These are phyloP conservation scores for Hermatobates lingyangjiaoensis DNA, from an alignment of 1,140 invertebrate species.

Conservation along the genomic window DNA sequence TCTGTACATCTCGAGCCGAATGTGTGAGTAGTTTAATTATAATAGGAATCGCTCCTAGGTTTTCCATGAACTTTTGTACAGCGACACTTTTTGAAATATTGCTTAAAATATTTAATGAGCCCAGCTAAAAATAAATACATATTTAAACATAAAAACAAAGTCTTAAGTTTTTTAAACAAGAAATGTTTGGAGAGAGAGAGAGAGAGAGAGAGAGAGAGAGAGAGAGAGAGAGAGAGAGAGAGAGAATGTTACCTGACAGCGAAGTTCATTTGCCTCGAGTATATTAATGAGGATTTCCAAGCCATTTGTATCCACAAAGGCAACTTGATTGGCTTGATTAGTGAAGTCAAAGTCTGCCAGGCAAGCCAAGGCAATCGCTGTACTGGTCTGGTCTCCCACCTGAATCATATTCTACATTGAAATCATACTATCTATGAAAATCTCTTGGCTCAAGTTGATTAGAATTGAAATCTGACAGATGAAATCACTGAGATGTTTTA, in stretches of 20 bases:
- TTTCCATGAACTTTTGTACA: conserved; percentile 60
- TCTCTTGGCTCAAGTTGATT: no score
- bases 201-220: no score
- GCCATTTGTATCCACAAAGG: conserved; percentile 61
- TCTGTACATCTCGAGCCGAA: conserved; percentile 45
- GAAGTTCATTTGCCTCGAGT: conserved; percentile 68
- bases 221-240: no score
- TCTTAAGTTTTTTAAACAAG: background rate
- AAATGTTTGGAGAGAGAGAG: no score
- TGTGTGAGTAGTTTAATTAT: conserved; percentile 52
- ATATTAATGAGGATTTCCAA: conserved; percentile 81
- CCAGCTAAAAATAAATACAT: conserved; percentile 35
- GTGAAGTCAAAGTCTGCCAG: conserved; percentile 72
- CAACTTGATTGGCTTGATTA: conserved; percentile 53
- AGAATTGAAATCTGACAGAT: no score
- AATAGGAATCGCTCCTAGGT: conserved; percentile 60
- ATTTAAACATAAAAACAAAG: no score
- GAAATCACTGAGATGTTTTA: no score
- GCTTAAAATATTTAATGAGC: conserved; percentile 57
- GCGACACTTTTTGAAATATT: conserved; percentile 56
- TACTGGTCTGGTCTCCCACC: conserved; percentile 84
- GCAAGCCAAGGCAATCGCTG: conserved; percentile 70
- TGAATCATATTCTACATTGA: no score
- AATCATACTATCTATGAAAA: no score
- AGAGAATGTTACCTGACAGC: conserved; percentile 40